Base-by-base conservation (phyloP, 1,140 invertebrate genomes). In the Brachionus koreanus region DNA sequence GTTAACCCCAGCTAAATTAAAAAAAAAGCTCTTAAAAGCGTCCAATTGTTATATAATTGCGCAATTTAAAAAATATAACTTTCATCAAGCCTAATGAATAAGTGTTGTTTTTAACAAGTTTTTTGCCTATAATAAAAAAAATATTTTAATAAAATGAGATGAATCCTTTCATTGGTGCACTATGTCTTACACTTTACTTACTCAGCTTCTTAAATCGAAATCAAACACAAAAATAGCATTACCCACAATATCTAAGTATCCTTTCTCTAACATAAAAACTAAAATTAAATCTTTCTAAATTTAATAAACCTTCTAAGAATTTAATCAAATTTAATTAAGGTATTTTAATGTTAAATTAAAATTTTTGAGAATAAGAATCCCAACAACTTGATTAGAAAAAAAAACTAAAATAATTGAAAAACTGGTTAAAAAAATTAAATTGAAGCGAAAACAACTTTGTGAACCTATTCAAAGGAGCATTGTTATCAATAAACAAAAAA, bases 81-180 rank as follows among this genome's bases (percentile, higher is more conserved):
- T 57, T 57, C 49, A 57, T 57, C 49, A 57, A 52, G 9, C 3
- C 49, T 23, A n/a, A 57, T 13, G 19, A 19, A 57, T 19, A 57
- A 57, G 49, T 57, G n/a, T 57, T 57, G 19, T 57, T 57, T 57
- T 57, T 23, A 57, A 57, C 49, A 57, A 57, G 49, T 57, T 57
- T 25, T 57, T 57, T 23, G 49, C 16, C 49, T 57, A 57, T 57
- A n/a, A 46, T n/a, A 46, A 16, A 57, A 57, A 16, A 65, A n/a
- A 25, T 33, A 65, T 65, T 65, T 65, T 33, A 65, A 65, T 65
- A 65, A 33, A 65, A 65, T 65, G 63, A 33, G 63, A 65, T 65
- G 63, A 65, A 65, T 65, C 63, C 63, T 65, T 65, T 33, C 25
- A 29, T 33, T 33, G 23, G 33, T 65, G 63, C 10, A 23, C 19